Conservation (phyloP, 2,888 invertebrate species). For the Himalopsyche kuldschensis region DNA sequence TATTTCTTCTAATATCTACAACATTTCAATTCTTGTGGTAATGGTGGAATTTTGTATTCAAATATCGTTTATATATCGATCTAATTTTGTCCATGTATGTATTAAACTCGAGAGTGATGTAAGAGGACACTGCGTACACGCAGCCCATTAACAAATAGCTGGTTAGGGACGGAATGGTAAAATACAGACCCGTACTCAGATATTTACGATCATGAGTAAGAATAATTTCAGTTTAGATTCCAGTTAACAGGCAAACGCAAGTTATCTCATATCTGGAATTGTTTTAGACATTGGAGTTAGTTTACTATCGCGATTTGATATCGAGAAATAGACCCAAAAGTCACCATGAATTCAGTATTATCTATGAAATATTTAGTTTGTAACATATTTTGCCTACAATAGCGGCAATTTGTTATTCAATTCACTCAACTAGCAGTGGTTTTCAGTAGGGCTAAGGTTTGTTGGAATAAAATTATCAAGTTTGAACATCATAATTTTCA, state of each 20-base stretch:
- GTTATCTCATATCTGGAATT: not conserved
- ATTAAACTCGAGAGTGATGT: no score
- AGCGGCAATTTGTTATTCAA: not conserved
- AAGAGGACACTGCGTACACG: no score
- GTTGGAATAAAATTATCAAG: no score
- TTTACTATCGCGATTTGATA: not conserved
- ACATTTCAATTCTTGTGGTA: no score
- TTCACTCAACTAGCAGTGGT: not conserved
- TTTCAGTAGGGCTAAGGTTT: no score
- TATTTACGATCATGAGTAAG: not conserved
- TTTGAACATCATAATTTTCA: no score
- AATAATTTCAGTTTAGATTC: not conserved
- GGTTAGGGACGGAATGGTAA: not conserved
- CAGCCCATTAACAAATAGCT: not conserved
- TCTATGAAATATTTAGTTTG: not conserved
- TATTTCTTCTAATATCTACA: no score
- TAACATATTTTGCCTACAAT: not conserved
- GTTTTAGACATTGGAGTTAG: not conserved
- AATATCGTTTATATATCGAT: no score
- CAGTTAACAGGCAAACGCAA: not conserved
- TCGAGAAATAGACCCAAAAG: not conserved
- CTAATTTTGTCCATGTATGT: no score
- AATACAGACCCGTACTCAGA: not conserved
- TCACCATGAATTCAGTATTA: not conserved
- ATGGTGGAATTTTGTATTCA: no score